Evolutionary conservation across 2,113 vertebrate species (phyloP), one percentile per base, ranked within the genome.

Genomic region (Lamprotornis superbus): DNA sequence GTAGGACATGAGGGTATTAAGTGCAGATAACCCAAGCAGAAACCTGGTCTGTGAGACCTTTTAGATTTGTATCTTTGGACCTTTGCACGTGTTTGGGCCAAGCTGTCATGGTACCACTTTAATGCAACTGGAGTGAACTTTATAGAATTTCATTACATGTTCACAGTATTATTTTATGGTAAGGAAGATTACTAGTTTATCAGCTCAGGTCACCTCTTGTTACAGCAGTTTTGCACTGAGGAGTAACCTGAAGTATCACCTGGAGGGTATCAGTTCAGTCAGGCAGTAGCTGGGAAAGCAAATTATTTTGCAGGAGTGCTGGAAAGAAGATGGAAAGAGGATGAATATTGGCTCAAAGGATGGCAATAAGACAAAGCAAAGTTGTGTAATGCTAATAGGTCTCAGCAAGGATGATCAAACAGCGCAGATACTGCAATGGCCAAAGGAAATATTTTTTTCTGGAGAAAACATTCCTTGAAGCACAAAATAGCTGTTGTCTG

Each of bases 91-190:
- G 7, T 52, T 83, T 56, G 49, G 35, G 12, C 19, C 37, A 30
- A n/a, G 10, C 17, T 75, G 31, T 55, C 39, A 19, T 59, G 16
- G 37, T 39, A 74, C 18, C 14, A 53, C 3, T 1, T 25, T 75
- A 65, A 37, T 56, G 18, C 30, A 80, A 8, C 17, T 56, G 28
- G 37, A 82, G 47, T 86, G 10, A n/a, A 39, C 64, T 91, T 63
- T 2, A 8, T 55, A 24, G 23, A 68, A 73, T 24, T 9, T 73
- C 23, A 11, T 70, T 56, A 33, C 0, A 0, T n/a, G 2, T 61
- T 91, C 22, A 60, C 56, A 39, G 16, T 64, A 46, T 56, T 64
- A 46, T 56, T 86, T 37, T 21, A 30, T 44, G 18, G 15, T 39
- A 39, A 70, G 15, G 24, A 82, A 75, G 25, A 22, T 61, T 82